phyloP scores from a whole-genome alignment of 2,113 vertebrate species.

The Halichoerus grypus region DNA sequence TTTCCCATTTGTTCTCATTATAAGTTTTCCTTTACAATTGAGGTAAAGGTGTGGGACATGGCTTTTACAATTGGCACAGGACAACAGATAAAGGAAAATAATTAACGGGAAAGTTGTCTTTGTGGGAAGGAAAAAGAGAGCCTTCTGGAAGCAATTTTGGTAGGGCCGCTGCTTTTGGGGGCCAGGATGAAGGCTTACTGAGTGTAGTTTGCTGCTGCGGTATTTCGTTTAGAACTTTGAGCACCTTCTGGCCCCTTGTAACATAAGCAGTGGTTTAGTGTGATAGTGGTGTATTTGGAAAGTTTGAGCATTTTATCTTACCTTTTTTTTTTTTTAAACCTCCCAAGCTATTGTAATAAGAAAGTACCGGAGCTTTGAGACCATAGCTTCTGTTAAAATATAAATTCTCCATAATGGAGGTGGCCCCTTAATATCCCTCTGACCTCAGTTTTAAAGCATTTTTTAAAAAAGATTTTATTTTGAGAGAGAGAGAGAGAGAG shows the following conservation, averaged over 20 bases:
- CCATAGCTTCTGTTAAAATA: conserved; percentile 64
- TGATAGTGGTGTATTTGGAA: not conserved
- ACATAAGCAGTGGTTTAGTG: not conserved
- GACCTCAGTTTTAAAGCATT: not conserved
- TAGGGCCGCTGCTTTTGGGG: not conserved
- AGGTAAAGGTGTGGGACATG: not conserved
- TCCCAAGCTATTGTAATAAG: conserved; percentile 73
- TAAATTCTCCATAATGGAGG: conserved; percentile 71
- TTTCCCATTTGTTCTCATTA: not conserved
- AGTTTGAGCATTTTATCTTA: not conserved
- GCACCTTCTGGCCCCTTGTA: not conserved
- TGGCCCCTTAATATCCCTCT: not conserved
- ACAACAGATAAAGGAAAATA: conserved; percentile 4
- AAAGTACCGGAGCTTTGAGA: conserved; percentile 70
- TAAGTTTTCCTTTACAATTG: not conserved
- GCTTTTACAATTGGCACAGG: not conserved
- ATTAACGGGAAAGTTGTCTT: not conserved
- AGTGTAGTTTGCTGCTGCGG: not conserved
- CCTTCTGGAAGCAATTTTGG: not conserved
- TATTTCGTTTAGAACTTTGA: not conserved
- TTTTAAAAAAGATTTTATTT: too few relatives aligned
- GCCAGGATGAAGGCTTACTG: not conserved
- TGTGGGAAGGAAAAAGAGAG: not conserved
- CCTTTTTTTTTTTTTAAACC: not conserved
- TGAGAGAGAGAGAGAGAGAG: not conserved